Conservation (phyloP, 2,888 invertebrate genomes). For the Sericinus montela region DNA sequence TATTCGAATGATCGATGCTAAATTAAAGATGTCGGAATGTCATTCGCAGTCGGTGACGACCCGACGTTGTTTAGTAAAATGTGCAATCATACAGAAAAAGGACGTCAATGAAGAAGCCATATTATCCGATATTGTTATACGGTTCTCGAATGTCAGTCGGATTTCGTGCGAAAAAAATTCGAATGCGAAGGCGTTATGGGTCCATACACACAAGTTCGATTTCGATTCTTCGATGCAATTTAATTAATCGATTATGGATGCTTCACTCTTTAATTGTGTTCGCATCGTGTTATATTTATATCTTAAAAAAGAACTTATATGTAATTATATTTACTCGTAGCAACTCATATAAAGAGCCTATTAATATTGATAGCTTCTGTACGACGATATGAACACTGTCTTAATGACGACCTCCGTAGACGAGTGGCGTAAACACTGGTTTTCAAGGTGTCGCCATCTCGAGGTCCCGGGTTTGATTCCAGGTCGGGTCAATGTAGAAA, state of each 20-base stretch:
- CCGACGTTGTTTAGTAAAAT: slow-evolving; percentile 61
- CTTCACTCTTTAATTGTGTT: slow-evolving; percentile 31
- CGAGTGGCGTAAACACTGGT: too few relatives aligned
- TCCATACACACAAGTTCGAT: slow-evolving; percentile 26
- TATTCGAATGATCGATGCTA: slow-evolving; percentile 21
- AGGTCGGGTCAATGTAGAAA: too few relatives aligned
- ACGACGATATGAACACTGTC: too few relatives aligned
- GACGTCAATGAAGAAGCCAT: slow-evolving; percentile 44
- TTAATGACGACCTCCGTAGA: too few relatives aligned
- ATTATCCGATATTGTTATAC: slow-evolving; percentile 51
- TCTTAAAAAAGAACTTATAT: not conserved
- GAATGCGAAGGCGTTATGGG: slow-evolving; percentile 31
- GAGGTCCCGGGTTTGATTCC: too few relatives aligned
- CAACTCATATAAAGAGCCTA: too few relatives aligned
- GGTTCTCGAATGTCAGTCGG: slow-evolving; percentile 51
- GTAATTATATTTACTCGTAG: not conserved
- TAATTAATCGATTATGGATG: slow-evolving; percentile 56
- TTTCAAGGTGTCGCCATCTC: too few relatives aligned
- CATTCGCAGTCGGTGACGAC: slow-evolving; percentile 36
- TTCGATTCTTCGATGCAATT: slow-evolving; percentile 35
- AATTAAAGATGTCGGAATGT: slow-evolving; percentile 44
- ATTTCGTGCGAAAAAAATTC: slow-evolving; percentile 51
- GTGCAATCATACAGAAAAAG: slow-evolving; percentile 69
- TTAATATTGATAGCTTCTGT: too few relatives aligned
- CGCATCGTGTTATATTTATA: slow-evolving; percentile 2